Conservation (phyloP, 2,888 invertebrate genomes). For the Muscina levida region DNA sequence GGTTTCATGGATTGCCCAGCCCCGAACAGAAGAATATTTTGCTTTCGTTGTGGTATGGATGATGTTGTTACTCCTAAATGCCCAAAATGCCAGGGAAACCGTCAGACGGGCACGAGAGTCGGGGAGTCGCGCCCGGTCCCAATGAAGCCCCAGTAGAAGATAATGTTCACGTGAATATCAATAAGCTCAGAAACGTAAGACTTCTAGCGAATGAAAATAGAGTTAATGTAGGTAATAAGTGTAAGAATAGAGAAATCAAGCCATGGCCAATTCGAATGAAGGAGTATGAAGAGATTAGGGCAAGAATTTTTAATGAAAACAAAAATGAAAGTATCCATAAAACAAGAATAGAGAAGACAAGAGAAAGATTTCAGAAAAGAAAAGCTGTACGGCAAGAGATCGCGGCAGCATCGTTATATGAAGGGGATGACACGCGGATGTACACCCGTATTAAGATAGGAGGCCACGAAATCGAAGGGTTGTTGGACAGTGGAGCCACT, state of each 20-base stretch:
- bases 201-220: not conserved
- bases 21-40: too few relatives aligned
- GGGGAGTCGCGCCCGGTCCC: not conserved
- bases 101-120: not conserved
- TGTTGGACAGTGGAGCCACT: constrained; percentile 33
- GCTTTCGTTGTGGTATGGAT: too few relatives aligned
- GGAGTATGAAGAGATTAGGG: constrained; percentile 1
- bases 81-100: constrained; percentile 3
- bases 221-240: not conserved
- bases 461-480: constrained; percentile 8
- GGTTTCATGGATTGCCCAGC: too few relatives aligned
- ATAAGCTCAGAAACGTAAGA: not conserved
- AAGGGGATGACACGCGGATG: constrained; percentile 20
- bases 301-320: not conserved
- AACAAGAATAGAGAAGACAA: constrained; percentile 2
- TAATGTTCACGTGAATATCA: not conserved
- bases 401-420: not conserved
- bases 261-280: not conserved
- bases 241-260: not conserved
- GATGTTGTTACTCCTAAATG: too few relatives aligned
- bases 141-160: not conserved
- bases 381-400: not conserved
- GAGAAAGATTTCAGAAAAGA: not conserved
- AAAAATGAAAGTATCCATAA: not conserved
- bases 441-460: constrained; percentile 12